A percentile compares a stretch with the other conserved stretches of the same genome.
phyloP scores from a whole-genome alignment of 2,113 vertebrate species.

The Rostratula benghalensis region DNA sequence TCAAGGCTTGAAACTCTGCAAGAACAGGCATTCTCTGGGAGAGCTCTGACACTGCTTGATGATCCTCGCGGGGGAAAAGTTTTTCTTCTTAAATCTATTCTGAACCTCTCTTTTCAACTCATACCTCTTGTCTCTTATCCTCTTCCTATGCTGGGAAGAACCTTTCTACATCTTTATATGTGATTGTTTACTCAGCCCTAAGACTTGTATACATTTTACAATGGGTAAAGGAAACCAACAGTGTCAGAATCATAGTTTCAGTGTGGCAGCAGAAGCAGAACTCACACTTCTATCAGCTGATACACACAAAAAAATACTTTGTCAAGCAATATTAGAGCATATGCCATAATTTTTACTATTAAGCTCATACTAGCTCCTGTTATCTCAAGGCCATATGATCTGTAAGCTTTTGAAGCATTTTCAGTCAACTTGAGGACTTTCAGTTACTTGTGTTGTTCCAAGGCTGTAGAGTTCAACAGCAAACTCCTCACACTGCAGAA shows the following conservation, averaged over 20 bases:
- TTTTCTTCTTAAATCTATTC: not conserved
- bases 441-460: not conserved
- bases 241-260: not conserved
- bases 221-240: not conserved
- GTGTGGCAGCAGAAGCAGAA: not conserved
- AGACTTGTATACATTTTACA: not conserved
- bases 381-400: not conserved
- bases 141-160: not conserved
- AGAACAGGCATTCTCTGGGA: not conserved
- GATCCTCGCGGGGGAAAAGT: not conserved
- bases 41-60: not conserved
- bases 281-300: not conserved
- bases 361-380: not conserved
- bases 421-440: not conserved
- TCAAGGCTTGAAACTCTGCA: not conserved
- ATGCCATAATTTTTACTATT: not conserved
- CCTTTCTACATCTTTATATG: not conserved
- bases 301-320: slow-evolving; percentile 7
- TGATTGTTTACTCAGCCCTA: not conserved
- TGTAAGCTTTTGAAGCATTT: not conserved
- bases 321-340: not conserved
- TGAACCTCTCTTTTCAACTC: not conserved
- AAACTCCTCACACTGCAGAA: not conserved
- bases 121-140: not conserved
- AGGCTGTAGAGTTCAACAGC: not conserved